A percentile compares a stretch with the other conserved stretches of the same genome.
Conservation (phyloP, 2,113 vertebrate species). For the Callospermophilus lateralis region DNA sequence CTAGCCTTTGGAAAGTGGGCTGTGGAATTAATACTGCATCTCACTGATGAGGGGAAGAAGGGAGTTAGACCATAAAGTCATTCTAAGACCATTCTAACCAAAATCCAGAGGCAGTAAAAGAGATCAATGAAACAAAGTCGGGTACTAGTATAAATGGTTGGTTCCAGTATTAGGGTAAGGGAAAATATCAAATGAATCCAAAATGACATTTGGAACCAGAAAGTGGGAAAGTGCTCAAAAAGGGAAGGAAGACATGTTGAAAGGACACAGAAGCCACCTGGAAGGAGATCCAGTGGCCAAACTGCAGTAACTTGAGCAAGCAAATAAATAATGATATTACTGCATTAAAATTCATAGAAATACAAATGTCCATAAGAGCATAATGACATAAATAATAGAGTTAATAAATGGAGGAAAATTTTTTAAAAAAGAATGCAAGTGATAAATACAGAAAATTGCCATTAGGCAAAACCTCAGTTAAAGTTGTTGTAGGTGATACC, state of each 20-base stretch:
- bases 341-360: too few species aligned
- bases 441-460: too few species aligned
- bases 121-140: neutral
- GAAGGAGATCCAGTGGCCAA: neutral
- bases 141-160: slow-evolving; percentile 17
- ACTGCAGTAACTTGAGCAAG: too few species aligned
- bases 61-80: neutral
- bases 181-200: neutral
- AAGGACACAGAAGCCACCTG: neutral
- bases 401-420: too few species aligned
- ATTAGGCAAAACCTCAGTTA: too few species aligned
- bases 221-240: neutral
- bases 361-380: too few species aligned
- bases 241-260: neutral
- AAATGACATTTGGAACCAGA: neutral
- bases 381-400: too few species aligned
- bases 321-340: too few species aligned
- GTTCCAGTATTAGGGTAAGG: neutral
- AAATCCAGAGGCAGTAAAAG: slow-evolving; percentile 33
- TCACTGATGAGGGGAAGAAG: neutral
- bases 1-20: neutral
- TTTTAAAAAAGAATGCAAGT: too few species aligned
- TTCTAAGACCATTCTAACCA: slow-evolving; percentile 7
- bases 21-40: neutral
- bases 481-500: too few species aligned